Conservation (phyloP, 2,797 vertebrate genomes). For the Enteromius treurensis region DNA sequence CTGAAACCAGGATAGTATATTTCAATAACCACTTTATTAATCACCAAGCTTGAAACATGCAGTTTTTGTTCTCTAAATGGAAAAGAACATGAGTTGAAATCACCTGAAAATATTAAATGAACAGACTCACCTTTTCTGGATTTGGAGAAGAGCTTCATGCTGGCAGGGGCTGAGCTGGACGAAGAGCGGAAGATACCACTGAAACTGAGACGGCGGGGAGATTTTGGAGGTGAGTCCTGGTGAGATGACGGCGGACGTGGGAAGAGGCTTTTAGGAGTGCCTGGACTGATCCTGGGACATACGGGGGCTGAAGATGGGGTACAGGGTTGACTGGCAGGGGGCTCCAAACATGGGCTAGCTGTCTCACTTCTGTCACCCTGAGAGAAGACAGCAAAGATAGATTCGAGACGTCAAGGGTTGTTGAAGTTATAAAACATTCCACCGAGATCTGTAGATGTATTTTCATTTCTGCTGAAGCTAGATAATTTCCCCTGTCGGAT, state of each 20-base stretch:
- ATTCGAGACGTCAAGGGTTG: background rate
- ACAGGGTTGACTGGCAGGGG: slow-evolving; percentile 76
- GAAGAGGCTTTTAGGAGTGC: slow-evolving; percentile 90
- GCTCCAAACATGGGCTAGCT: slow-evolving; percentile 82
- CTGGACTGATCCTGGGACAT: slow-evolving; percentile 79
- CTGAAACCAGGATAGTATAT: background rate
- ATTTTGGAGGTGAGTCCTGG: slow-evolving; percentile 90
- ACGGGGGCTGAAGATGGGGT: slow-evolving; percentile 85
- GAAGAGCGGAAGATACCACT: slow-evolving; percentile 95
- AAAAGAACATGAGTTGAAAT: background rate
- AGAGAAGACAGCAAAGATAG: slow-evolving; percentile 32
- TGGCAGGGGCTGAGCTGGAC: slow-evolving; percentile 84
- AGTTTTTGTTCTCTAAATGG: background rate
- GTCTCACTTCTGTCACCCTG: slow-evolving; percentile 84
- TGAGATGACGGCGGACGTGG: slow-evolving; percentile 80
- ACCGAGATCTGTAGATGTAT: background rate
- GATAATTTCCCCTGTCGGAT: background rate
- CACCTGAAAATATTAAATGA: background rate
- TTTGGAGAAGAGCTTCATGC: slow-evolving; percentile 95
- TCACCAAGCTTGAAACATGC: background rate
- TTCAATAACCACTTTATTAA: background rate
- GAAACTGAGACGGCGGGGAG: slow-evolving; percentile 95
- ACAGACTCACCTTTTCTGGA: slow-evolving; percentile 86
- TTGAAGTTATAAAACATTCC: background rate
- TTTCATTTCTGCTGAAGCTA: background rate